phyloP scores from a whole-genome alignment of 2,888 invertebrate species.

The Rhimphoctona megacephalus region DNA sequence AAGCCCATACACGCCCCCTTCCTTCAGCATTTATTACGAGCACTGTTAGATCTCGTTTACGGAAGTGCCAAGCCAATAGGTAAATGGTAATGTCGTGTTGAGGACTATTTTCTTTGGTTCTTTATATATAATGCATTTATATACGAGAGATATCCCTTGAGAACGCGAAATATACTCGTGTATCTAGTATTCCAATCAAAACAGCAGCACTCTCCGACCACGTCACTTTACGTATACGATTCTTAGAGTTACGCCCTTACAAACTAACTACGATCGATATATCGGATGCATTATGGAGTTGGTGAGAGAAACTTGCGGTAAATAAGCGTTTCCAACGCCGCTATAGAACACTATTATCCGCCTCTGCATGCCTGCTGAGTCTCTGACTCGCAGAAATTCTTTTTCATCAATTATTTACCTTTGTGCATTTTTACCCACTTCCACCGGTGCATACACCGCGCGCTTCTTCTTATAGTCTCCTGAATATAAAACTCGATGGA shows the following conservation, averaged over 20 bases:
- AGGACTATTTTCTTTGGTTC: conserved; percentile 12
- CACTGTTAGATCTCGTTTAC: conserved; percentile 60
- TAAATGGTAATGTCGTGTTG: conserved; percentile 56
- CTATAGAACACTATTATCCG: conserved; percentile 32
- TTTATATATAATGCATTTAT: conserved; percentile 2
- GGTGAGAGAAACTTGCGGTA: conserved; percentile 36
- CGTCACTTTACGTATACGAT: neutral
- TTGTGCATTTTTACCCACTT: conserved; percentile 51
- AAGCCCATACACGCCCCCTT: conserved; percentile 46
- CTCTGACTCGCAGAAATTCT: conserved; percentile 13
- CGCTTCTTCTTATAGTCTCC: neutral
- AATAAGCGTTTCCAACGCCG: neutral
- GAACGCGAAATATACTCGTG: neutral
- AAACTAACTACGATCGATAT: neutral
- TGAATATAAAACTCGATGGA: neutral
- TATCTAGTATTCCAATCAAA: conserved; percentile 31
- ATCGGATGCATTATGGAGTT: conserved; percentile 25
- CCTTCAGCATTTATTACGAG: conserved; percentile 54
- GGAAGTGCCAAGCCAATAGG: conserved; percentile 62
- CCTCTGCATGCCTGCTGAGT: neutral
- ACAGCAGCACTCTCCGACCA: conserved; percentile 12
- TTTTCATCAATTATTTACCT: conserved; percentile 53
- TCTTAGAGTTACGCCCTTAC: conserved; percentile 18
- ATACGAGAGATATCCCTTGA: conserved; percentile 4
- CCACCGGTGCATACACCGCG: conserved; percentile 4